Evolutionary conservation across 2,888 invertebrate genomes (phyloP).

Genomic region (Harpalus rufipes): DNA sequence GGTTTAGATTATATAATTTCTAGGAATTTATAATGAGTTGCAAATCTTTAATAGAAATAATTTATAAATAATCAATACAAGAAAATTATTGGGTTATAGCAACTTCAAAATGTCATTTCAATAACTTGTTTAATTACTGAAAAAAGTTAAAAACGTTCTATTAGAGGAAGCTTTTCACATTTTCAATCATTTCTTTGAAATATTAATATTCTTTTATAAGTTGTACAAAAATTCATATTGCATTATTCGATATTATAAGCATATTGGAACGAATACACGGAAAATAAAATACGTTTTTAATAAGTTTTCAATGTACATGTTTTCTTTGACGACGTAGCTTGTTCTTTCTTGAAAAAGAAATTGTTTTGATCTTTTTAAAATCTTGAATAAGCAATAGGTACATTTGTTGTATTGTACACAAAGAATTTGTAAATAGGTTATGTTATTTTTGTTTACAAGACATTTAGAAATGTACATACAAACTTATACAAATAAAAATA

Average conservation of each 20-base stretch:
- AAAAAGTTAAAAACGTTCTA: not conserved
- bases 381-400: not conserved
- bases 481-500: too few relatives aligned
- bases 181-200: not conserved
- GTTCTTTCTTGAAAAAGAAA: not conserved
- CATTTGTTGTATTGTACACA: not conserved
- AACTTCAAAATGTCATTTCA: too few relatives aligned
- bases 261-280: not conserved
- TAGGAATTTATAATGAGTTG: not conserved
- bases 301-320: not conserved
- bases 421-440: not conserved
- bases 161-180: not conserved
- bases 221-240: not conserved
- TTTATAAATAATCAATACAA: not conserved
- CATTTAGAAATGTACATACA: too few relatives aligned
- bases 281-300: not conserved
- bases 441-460: not conserved
- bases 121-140: too few relatives aligned
- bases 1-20: not conserved
- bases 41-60: not conserved
- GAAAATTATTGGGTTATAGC: too few relatives aligned
- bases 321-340: not conserved
- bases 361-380: conserved; percentile 4
- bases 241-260: too few relatives aligned
- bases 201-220: not conserved